Evolutionary conservation across 2,113 vertebrate genomes (phyloP).

Genomic region (Thalassarche chlororhynchos): DNA sequence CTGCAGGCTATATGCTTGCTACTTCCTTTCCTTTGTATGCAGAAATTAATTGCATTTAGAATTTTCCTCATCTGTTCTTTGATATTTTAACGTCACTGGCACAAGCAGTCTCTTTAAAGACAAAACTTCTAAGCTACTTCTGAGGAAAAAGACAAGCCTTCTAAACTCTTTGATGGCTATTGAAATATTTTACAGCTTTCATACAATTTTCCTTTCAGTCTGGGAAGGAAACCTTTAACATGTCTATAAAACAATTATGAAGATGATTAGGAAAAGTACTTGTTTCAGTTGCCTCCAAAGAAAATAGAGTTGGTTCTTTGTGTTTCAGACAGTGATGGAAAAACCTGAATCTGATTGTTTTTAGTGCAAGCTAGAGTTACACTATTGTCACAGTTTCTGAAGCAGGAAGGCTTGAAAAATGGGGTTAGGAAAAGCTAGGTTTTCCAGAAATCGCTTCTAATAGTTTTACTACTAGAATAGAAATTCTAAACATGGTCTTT

Average conservation of each 20-base stretch:
- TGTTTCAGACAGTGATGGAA: slow-evolving; percentile 41
- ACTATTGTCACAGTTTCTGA: slow-evolving; percentile 33
- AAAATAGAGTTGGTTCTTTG: slow-evolving; percentile 62
- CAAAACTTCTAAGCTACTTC: slow-evolving; percentile 59
- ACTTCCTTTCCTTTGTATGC: slow-evolving; percentile 57
- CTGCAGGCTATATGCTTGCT: neutral
- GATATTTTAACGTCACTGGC: slow-evolving; percentile 8
- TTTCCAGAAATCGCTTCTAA: neutral
- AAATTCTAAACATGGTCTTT: neutral
- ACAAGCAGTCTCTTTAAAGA: slow-evolving; percentile 38
- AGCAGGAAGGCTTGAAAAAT: slow-evolving; percentile 36
- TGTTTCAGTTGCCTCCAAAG: slow-evolving; percentile 64
- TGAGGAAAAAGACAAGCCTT: slow-evolving; percentile 33
- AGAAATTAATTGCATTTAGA: slow-evolving; percentile 39
- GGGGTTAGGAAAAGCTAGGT: neutral
- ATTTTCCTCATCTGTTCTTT: slow-evolving; percentile 38
- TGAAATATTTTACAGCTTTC: slow-evolving; percentile 47
- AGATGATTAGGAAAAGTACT: slow-evolving; percentile 48
- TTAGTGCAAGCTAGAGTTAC: neutral
- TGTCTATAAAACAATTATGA: slow-evolving; percentile 21
- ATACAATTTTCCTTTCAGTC: neutral
- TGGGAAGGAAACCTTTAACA: slow-evolving; percentile 51
- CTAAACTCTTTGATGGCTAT: slow-evolving; percentile 53
- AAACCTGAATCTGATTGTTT: slow-evolving; percentile 40
- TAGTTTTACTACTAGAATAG: neutral